These are phyloP conservation scores for Drosophila niveifrons DNA, from an alignment of 2,888 invertebrate species.

Conservation along the genomic window DNA sequence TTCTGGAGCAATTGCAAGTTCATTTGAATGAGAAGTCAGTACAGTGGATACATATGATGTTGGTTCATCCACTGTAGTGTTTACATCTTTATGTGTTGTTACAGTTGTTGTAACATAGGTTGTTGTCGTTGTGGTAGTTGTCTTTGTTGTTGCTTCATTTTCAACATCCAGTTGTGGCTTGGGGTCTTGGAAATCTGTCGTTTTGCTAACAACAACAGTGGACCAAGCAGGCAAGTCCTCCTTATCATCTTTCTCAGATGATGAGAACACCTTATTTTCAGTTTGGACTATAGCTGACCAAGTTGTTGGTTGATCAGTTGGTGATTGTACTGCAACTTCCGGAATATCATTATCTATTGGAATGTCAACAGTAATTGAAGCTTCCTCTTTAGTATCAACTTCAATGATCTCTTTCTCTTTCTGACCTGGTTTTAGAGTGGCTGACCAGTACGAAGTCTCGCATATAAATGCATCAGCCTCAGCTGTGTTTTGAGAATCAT, in stretches of 20 bases:
- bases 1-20: slow-evolving; percentile 25
- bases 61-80: slow-evolving; percentile 33
- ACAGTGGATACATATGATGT: slow-evolving; percentile 64
- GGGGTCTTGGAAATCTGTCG: slow-evolving; percentile 77
- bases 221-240: slow-evolving; percentile 66
- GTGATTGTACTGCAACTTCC: slow-evolving; percentile 76
- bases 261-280: slow-evolving; percentile 70
- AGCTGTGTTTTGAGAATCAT: slow-evolving; percentile 15
- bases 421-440: slow-evolving; percentile 70
- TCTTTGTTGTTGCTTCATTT: slow-evolving; percentile 19
- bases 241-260: slow-evolving; percentile 27
- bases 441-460: slow-evolving; percentile 82
- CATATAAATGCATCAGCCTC: slow-evolving; percentile 64
- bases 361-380: slow-evolving; percentile 47
- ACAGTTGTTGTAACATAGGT: slow-evolving; percentile 65
- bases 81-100: slow-evolving; percentile 60
- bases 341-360: slow-evolving; percentile 33
- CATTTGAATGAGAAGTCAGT: slow-evolving; percentile 64
- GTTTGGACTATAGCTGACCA: slow-evolving; percentile 83
- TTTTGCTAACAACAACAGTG: slow-evolving; percentile 73
- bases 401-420: slow-evolving; percentile 28
- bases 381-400: slow-evolving; percentile 19
- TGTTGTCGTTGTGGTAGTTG: slow-evolving; percentile 33
- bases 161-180: slow-evolving; percentile 55
- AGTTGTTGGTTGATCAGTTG: slow-evolving; percentile 78